Conservation (phyloP, 2,888 invertebrate genomes). For the Callyntrura guangdongensis region DNA sequence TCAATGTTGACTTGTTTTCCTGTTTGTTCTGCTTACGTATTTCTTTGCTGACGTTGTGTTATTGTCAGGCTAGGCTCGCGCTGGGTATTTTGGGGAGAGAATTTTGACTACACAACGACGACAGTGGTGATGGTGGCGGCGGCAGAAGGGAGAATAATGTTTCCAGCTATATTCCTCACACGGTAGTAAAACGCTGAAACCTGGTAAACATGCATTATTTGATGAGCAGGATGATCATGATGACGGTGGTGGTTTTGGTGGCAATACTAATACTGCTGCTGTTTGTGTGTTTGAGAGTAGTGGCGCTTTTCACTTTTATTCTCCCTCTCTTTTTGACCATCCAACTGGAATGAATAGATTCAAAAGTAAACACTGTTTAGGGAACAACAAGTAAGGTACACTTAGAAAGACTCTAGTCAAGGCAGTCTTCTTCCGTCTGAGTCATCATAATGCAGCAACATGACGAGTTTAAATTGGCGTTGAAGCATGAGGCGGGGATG, state of each 20-base stretch:
- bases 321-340: constrained; percentile 75
- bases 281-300: background rate
- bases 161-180: constrained; percentile 64
- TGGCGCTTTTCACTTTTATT: constrained; percentile 58
- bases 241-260: constrained; percentile 41
- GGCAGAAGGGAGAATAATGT: constrained; percentile 48
- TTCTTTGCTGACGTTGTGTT: background rate
- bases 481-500: constrained; percentile 64
- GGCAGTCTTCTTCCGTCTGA: background rate
- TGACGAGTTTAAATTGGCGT: constrained; percentile 70
- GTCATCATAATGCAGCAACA: constrained; percentile 15
- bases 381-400: constrained; percentile 46
- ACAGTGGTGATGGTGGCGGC: background rate
- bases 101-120: background rate
- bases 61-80: background rate
- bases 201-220: constrained; percentile 77
- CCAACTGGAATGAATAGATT: constrained; percentile 78
- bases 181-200: constrained; percentile 49
- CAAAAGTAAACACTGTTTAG: constrained; percentile 77
- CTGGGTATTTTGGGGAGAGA: background rate
- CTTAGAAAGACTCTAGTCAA: too few relatives aligned
- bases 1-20: constrained; percentile 40
- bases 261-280: background rate
- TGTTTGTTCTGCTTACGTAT: constrained; percentile 46
- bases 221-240: constrained; percentile 60